Evolutionary conservation across 2,888 invertebrate species (phyloP).

Genomic region (Mamestra brassicae): DNA sequence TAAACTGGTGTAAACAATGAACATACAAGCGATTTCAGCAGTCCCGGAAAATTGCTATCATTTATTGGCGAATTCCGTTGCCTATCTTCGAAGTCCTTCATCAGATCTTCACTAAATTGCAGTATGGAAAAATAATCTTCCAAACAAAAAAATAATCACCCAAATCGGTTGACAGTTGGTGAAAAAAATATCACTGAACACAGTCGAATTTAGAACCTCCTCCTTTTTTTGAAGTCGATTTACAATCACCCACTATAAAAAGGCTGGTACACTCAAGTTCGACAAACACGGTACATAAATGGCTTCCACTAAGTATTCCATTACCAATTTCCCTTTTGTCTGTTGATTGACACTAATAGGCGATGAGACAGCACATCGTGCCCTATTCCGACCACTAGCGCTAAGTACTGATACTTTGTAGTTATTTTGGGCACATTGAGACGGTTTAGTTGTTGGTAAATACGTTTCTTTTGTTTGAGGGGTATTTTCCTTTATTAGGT

Average conservation of each 20-base stretch:
- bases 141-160: too few relatives aligned
- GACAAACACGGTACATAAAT: slow-evolving; percentile 24
- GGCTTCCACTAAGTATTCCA: slow-evolving; percentile 36
- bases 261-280: not conserved
- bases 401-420: slow-evolving; percentile 25
- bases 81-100: too few relatives aligned
- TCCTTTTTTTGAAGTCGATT: too few relatives aligned
- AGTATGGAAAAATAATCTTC: too few relatives aligned
- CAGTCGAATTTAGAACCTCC: not conserved
- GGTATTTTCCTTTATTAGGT: slow-evolving; percentile 22
- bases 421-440: slow-evolving; percentile 38
- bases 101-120: too few relatives aligned
- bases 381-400: slow-evolving; percentile 41
- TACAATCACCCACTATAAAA: not conserved
- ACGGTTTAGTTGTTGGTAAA: slow-evolving; percentile 35
- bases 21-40: too few relatives aligned
- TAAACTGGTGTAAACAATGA: too few relatives aligned
- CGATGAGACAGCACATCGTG: slow-evolving; percentile 61
- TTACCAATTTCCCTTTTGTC: slow-evolving; percentile 36
- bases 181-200: too few relatives aligned
- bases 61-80: too few relatives aligned
- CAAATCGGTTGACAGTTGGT: too few relatives aligned
- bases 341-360: slow-evolving; percentile 61
- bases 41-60: too few relatives aligned
- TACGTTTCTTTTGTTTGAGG: slow-evolving; percentile 34